These are phyloP conservation scores for Tribolium freemani DNA, from an alignment of 2,888 invertebrate genomes.

Conservation along the genomic window DNA sequence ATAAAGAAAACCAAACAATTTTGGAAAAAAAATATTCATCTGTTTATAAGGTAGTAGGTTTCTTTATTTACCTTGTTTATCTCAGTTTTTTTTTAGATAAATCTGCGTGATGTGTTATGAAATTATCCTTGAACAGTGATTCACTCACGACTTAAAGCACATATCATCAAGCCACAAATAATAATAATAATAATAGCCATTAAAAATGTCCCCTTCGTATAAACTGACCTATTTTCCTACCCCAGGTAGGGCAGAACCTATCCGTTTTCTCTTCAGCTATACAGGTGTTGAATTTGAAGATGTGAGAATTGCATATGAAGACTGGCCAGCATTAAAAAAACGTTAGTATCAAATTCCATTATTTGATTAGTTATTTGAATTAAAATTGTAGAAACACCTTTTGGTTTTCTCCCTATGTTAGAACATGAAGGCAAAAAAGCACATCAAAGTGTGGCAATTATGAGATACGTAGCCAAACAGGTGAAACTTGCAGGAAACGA, in stretches of 20 bases:
- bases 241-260: conserved; percentile 75
- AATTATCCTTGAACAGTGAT: no score
- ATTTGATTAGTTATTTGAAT: no score
- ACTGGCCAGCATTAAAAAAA: conserved; percentile 2
- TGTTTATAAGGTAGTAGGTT: no score
- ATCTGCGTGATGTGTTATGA: no score
- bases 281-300: conserved; percentile 75
- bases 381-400: conserved; percentile 68
- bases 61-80: no score
- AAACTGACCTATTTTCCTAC: conserved; percentile 75
- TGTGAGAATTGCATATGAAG: conserved; percentile 67
- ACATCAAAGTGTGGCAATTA: conserved; percentile 74
- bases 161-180: no score
- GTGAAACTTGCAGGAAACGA: conserved; percentile 72
- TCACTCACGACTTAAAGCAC: no score
- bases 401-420: conserved; percentile 76
- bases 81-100: no score
- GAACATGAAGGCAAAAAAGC: conserved; percentile 75
- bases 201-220: conserved; percentile 63
- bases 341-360: no score
- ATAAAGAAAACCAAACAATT: no score
- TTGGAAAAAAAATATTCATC: no score
- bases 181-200: no score
- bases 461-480: conserved; percentile 75
- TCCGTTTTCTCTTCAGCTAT: conserved; percentile 74